phyloP scores from a whole-genome alignment of 2,888 invertebrate genomes.

The Calliopum simillimum region DNA sequence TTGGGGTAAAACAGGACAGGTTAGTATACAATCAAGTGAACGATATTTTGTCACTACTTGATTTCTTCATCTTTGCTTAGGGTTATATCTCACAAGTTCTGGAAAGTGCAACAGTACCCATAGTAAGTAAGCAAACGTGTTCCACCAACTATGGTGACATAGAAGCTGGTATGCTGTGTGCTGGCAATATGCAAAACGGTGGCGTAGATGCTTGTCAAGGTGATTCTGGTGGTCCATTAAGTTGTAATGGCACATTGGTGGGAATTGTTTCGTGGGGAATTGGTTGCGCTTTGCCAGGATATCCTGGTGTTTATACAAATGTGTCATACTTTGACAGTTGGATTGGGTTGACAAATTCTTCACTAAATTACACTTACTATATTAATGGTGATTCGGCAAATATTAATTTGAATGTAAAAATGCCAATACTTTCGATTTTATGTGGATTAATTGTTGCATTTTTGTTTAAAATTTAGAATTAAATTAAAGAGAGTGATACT shows the following conservation, averaged over 20 bases:
- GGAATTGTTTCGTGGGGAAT: conserved; percentile 53
- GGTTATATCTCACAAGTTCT: conserved; percentile 44
- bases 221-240: conserved; percentile 51
- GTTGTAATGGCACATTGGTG: conserved; percentile 44
- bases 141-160: conserved; percentile 46
- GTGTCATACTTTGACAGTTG: conserved; percentile 48
- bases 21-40: no score
- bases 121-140: conserved; percentile 48
- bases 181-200: conserved; percentile 48
- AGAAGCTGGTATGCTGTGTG: conserved; percentile 49
- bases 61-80: conserved; percentile 27
- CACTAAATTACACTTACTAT: conserved; percentile 48
- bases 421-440: no score
- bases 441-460: no score
- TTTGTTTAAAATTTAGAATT: no score
- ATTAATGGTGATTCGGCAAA: neutral
- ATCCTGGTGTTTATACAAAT: conserved; percentile 52
- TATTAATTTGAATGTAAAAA: neutral
- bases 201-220: conserved; percentile 50
- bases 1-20: conserved; percentile 50
- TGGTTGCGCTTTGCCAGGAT: conserved; percentile 47
- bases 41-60: neutral
- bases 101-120: conserved; percentile 48
- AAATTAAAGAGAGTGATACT: no score
- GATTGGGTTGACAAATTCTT: conserved; percentile 48